A percentile compares a stretch with the other conserved stretches of the same genome.
Conservation (phyloP, 2,797 vertebrate genomes). For the Bucorvus abyssinicus region DNA sequence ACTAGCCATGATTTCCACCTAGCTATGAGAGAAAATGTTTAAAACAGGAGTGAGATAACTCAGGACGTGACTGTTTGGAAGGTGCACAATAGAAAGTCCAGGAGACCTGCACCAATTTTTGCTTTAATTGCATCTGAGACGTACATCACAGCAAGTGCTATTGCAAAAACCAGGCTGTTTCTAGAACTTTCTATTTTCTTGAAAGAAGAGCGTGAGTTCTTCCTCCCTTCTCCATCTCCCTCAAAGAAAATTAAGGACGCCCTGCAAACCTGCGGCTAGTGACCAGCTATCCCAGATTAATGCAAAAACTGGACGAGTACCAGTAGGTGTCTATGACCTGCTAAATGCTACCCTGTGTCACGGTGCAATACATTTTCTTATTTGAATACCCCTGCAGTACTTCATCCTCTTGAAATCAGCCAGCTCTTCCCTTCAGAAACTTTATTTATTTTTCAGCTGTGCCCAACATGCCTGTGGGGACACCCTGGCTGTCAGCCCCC, state of each 20-base stretch:
- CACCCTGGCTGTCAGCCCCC: not conserved
- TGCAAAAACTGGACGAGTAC: not conserved
- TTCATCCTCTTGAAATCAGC: not conserved
- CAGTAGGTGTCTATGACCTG: not conserved
- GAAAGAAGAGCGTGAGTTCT: rapidly evolving
- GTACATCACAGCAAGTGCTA: rapidly evolving
- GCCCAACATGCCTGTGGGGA: rapidly evolving
- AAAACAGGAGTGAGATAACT: not conserved
- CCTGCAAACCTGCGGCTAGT: not conserved
- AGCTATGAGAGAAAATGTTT: not conserved
- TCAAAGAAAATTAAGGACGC: not conserved
- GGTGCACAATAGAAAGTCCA: not conserved
- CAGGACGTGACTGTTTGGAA: not conserved
- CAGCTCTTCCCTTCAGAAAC: not conserved
- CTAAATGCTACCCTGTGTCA: not conserved
- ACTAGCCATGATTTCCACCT: not conserved
- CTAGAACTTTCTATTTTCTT: not conserved
- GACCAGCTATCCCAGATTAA: not conserved
- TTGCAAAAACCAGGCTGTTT: not conserved
- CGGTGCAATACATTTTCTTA: not conserved
- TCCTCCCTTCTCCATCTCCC: not conserved
- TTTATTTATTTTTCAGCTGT: not conserved
- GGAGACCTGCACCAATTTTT: not conserved
- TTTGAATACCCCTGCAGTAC: not conserved
- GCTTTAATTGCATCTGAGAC: not conserved